Conservation (phyloP, 2,888 invertebrate genomes). For the Eurytoma californica region DNA sequence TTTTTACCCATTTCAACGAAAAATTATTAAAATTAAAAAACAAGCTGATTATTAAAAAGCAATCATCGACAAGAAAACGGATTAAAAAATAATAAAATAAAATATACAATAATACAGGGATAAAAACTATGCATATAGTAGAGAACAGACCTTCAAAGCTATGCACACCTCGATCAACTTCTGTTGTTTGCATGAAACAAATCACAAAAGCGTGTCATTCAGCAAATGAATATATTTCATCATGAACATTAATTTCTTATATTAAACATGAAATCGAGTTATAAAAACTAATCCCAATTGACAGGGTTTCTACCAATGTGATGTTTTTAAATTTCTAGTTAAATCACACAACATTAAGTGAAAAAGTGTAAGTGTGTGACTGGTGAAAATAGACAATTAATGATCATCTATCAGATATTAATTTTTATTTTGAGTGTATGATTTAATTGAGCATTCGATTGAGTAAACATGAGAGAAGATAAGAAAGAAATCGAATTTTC, state of each 20-base stretch:
- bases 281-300: conserved; percentile 6
- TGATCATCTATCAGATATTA: conserved; percentile 11
- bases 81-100: conserved; percentile 42
- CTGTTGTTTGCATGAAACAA: conserved; percentile 83
- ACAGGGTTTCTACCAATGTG: conserved; percentile 4
- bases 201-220: conserved; percentile 76
- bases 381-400: background rate
- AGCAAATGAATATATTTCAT: conserved; percentile 61
- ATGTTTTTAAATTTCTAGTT: conserved; percentile 1
- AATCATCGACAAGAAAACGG: conserved; percentile 11
- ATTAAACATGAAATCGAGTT: conserved; percentile 18
- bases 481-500: conserved; percentile 29
- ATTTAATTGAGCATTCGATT: conserved; percentile 44
- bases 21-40: conserved; percentile 12
- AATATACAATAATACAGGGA: conserved; percentile 53
- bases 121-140: conserved; percentile 61
- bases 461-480: conserved; percentile 5
- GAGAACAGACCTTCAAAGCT: conserved; percentile 89
- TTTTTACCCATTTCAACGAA: conserved; percentile 31
- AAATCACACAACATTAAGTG: conserved; percentile 38
- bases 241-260: conserved; percentile 49
- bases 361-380: background rate
- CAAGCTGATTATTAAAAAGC: conserved; percentile 37
- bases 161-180: conserved; percentile 96
- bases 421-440: conserved; percentile 22